phyloP scores from a whole-genome alignment of 2,888 invertebrate genomes.

The Isoperla grammatica region DNA sequence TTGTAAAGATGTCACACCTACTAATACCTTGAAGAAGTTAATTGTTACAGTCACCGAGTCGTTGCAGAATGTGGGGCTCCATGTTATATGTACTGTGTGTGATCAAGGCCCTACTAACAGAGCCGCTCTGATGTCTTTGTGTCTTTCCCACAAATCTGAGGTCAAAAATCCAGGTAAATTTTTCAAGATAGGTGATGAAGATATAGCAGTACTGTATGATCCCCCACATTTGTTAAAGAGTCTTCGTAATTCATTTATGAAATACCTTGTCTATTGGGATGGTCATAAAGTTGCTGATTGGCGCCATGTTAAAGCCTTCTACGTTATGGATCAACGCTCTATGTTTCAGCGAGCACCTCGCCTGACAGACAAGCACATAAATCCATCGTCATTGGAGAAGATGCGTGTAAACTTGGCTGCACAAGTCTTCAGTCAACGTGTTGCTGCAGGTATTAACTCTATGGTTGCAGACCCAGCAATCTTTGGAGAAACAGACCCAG shows the following conservation, averaged over 20 bases:
- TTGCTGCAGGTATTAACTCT: background rate
- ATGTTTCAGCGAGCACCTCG: background rate
- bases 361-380: background rate
- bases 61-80: conserved; percentile 8
- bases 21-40: too few relatives aligned
- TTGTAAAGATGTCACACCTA: too few relatives aligned
- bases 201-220: conserved; percentile 20
- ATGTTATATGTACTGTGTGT: conserved; percentile 18
- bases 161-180: background rate
- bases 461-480: background rate
- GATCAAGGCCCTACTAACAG: conserved; percentile 18
- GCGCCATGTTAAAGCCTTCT: background rate
- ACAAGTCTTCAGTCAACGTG: background rate
- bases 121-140: background rate
- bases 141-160: background rate
- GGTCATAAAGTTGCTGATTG: background rate
- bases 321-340: background rate
- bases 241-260: conserved; percentile 16
- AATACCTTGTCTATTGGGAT: background rate
- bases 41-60: background rate
- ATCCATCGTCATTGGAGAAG: background rate
- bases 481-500: background rate
- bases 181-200: background rate
- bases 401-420: conserved; percentile 5
- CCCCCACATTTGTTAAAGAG: conserved; percentile 20